phyloP scores from a whole-genome alignment of 2,888 invertebrate genomes.

The Trissonchulus sp. region DNA sequence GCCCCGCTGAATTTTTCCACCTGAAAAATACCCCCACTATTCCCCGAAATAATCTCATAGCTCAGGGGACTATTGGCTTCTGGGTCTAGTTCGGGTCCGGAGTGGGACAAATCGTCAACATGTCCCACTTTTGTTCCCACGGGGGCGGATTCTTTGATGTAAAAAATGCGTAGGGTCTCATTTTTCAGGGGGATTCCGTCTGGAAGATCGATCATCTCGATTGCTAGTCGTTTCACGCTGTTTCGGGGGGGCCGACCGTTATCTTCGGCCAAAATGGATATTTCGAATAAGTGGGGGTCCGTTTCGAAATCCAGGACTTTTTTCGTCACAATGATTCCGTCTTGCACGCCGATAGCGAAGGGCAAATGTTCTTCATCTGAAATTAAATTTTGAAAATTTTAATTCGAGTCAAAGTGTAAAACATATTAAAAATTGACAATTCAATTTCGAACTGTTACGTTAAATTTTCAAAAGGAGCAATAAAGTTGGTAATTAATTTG shows the following conservation, averaged over 20 bases:
- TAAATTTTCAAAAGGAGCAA: too few species aligned
- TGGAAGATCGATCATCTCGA: slow-evolving; percentile 60
- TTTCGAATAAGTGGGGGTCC: slow-evolving; percentile 51
- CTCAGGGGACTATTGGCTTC: not conserved
- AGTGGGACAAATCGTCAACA: not conserved
- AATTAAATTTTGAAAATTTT: slow-evolving; percentile 31
- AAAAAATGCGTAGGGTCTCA: slow-evolving; percentile 36
- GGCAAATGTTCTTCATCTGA: slow-evolving; percentile 46
- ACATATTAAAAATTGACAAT: too few species aligned
- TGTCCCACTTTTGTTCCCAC: slow-evolving; percentile 45
- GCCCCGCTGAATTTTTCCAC: slow-evolving; percentile 76
- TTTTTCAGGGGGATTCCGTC: slow-evolving; percentile 56
- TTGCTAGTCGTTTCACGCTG: slow-evolving; percentile 60
- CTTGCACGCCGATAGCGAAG: slow-evolving; percentile 74
- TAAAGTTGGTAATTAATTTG: too few species aligned
- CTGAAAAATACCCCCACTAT: slow-evolving; percentile 61
- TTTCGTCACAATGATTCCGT: slow-evolving; percentile 52
- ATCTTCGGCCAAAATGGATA: slow-evolving; percentile 44
- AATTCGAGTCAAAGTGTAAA: slow-evolving; percentile 37
- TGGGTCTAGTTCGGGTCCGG: not conserved
- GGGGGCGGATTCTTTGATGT: slow-evolving; percentile 64
- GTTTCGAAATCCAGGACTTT: slow-evolving; percentile 51
- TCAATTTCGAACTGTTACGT: too few species aligned
- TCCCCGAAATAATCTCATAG: slow-evolving; percentile 29
- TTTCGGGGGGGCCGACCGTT: slow-evolving; percentile 65